Base-by-base conservation (phyloP, 2,797 vertebrate genomes). In the Oophaga sylvatica region DNA sequence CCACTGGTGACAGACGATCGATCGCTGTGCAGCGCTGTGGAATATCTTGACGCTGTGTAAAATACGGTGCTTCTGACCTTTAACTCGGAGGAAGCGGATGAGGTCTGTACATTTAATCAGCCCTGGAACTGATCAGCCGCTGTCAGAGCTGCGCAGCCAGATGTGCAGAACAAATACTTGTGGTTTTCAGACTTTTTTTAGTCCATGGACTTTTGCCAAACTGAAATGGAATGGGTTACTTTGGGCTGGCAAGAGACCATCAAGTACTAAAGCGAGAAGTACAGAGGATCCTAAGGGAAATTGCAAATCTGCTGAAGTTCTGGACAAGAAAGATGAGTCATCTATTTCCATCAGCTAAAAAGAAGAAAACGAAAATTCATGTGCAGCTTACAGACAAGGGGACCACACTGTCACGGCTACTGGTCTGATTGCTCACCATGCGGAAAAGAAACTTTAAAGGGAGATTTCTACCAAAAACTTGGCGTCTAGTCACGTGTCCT, bases 281-380 rank as follows among this genome's bases (percentile, higher is more conserved):
- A 70, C 67, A 78, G 20, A 76, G 45, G 41, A 63, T 84, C 81
- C 75, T 70, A 35, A n/a, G 73, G 76, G 81, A 73, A 87, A 71
- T n/a, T 68, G 76, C 81, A 87, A 79, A 83, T 79, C 87, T 83
- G 87, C 87, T 84, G 81, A 84, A 84, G 31, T 88, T 63, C 76
- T 73, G 65, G 81, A 80, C 75, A 88, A 81, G 81, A 88, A 88
- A 88, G 87, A 88, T 84, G 87, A 88, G 63, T 88, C 87, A 88
- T 84, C 76, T 56, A 8, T 84, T 88, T 78, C 87, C 87, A 88
- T 78, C 41, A 85, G 67, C 41, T 56, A 73, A 73, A 63, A 48
- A 81, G 22, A 45, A 65, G 70, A 26, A 68, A 73, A 65, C 68
- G 35, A 56, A 83, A 41, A 76, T 63, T 63, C n/a, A 26, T 53